A percentile compares a stretch with the other conserved stretches of the same genome.
These are phyloP conservation scores for Pseudomyrmex concolor DNA, from an alignment of 1,140 invertebrate species.

Conservation along the genomic window DNA sequence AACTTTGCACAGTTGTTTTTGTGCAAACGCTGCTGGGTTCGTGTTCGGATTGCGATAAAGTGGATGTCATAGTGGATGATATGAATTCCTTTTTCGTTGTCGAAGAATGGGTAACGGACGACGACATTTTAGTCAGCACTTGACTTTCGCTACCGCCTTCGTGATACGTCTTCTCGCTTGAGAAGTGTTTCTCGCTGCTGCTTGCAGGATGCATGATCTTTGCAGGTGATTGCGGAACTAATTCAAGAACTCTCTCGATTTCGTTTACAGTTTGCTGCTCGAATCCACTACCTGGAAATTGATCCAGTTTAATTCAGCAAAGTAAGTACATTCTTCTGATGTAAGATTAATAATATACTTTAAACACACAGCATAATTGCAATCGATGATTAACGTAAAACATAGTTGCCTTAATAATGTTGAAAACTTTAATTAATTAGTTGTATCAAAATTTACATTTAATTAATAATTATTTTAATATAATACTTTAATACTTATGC, in stretches of 20 bases:
- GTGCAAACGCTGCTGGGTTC: slow-evolving; percentile 78
- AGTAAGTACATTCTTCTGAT: slow-evolving; percentile 48
- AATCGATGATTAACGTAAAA: background rate
- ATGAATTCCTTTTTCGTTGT: slow-evolving; percentile 82
- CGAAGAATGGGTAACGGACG: slow-evolving; percentile 82
- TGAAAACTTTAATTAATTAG: background rate
- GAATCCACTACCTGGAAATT: slow-evolving; percentile 70
- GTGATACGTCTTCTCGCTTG: slow-evolving; percentile 77
- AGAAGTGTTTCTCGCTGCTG: slow-evolving; percentile 83
- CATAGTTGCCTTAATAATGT: background rate
- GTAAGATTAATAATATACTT: background rate
- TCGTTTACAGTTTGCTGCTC: slow-evolving; percentile 26
- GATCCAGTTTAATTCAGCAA: slow-evolving; percentile 80
- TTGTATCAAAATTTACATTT: slow-evolving; percentile 22
- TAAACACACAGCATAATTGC: background rate
- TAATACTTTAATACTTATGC: background rate
- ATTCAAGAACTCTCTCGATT: slow-evolving; percentile 57
- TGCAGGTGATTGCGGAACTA: slow-evolving; percentile 72
- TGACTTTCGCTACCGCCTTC: slow-evolving; percentile 74
- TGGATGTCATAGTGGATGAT: slow-evolving; percentile 80
- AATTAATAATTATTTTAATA: background rate
- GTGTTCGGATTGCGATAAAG: slow-evolving; percentile 72
- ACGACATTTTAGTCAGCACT: slow-evolving; percentile 82
- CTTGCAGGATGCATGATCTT: slow-evolving; percentile 82
- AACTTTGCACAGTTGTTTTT: slow-evolving; percentile 79